Conservation (phyloP, 2,797 vertebrate species). For the Coregonus suidteri region DNA sequence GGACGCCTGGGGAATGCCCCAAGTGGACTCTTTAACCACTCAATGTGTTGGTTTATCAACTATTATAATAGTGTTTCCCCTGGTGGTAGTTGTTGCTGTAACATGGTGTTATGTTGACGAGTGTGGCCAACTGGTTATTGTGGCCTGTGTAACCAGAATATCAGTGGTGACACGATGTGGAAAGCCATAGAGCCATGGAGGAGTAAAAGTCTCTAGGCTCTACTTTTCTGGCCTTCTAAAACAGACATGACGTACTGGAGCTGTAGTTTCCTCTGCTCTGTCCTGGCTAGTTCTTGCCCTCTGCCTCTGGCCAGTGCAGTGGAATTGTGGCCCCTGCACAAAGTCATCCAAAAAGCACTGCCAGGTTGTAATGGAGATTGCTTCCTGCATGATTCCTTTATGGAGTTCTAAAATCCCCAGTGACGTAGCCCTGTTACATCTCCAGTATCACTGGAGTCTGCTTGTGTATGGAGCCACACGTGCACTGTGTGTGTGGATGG, state of each 20-base stretch:
- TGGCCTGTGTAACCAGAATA: neutral
- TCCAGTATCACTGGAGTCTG: conserved; percentile 34
- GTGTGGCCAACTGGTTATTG: neutral
- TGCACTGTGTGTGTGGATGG: conserved; percentile 17
- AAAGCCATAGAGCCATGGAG: neutral
- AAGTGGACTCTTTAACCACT: conserved; percentile 13
- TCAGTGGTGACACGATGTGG: neutral
- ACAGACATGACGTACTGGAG: neutral
- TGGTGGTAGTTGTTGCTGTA: neutral
- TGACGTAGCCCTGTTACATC: conserved; percentile 56
- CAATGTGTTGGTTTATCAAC: neutral
- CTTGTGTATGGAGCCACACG: neutral
- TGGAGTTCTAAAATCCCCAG: conserved; percentile 59
- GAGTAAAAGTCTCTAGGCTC: neutral
- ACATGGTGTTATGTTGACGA: neutral
- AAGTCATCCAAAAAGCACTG: conserved; percentile 49
- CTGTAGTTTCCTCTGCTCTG: neutral
- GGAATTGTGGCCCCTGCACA: conserved; percentile 39
- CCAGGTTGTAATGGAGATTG: conserved; percentile 58
- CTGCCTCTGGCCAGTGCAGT: neutral
- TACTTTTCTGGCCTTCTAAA: neutral
- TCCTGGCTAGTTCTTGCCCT: neutral
- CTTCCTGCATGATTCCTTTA: conserved; percentile 59
- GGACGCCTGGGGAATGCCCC: neutral
- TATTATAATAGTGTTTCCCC: neutral